Evolutionary conservation across 2,113 vertebrate species (phyloP), one percentile per base, ranked within the genome.

Genomic region (Heteronetta atricapilla): DNA sequence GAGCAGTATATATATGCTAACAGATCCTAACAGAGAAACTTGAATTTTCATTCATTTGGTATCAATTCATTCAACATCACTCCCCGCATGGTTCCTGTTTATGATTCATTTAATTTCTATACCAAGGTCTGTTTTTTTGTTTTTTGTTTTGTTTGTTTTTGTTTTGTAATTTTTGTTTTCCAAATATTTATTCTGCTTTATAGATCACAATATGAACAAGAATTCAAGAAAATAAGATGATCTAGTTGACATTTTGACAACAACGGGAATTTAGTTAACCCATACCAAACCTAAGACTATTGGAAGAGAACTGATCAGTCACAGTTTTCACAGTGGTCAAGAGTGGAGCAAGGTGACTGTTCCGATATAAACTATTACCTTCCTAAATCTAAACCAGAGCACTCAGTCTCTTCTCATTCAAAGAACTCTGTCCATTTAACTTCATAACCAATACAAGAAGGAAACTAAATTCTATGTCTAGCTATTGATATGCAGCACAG

Each of bases 401-500:
- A 59, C 50, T 62, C 28, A 13, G 19, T 22, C 31, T 63, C 31
- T 77, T 69, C 29, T 28, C 17, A 68, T 16, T 34, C 53, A 73
- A 29, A 48, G 7, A 82, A 21, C 14, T 25, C 5, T 38, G 2
- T 6, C 13, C 0, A 0, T 53, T 44, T 48, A 64, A 59, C 7
- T 21, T 26, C 8, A 33, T 6, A 93, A 53, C 4, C 23, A 86
- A 31, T 9, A 2, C 1, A 36, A 76, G 80, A 36, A 33, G 10
- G 18, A 53, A 82, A 10, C 13, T 5, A n/a, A 48, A 6, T 13
- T 44, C 15, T 50, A 10, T 13, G 2, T 56, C 88, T 53, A 48
- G 33, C 53, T 66, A 40, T 28, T 52, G 62, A 28, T 15, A 4
- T 4, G 3, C 38, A 58, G 14, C 78, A 76, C 11, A 79, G 21